A percentile compares a stretch with the other conserved stretches of the same genome.
These are phyloP conservation scores for Cygnus buccinator DNA, from an alignment of 2,113 vertebrate genomes.

Conservation along the genomic window DNA sequence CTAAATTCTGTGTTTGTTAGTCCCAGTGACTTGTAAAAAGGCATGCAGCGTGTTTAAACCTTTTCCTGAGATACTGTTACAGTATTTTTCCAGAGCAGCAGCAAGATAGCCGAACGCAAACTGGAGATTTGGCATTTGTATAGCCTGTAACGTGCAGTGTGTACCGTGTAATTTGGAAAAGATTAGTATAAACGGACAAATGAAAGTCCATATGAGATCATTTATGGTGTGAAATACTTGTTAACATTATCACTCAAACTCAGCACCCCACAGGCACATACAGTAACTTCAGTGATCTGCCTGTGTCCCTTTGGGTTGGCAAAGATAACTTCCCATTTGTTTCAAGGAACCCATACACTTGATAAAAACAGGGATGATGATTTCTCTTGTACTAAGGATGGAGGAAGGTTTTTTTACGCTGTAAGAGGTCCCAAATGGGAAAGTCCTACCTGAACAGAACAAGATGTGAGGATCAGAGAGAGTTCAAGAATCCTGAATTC, in stretches of 20 bases:
- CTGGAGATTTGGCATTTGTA: not conserved
- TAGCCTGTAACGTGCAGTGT: not conserved
- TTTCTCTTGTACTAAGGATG: not conserved
- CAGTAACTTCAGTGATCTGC: not conserved
- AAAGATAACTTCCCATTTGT: not conserved
- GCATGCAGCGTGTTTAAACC: not conserved
- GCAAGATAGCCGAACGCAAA: constrained; percentile 43
- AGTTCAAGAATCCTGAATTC: not conserved
- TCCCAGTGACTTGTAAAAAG: not conserved
- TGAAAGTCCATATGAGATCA: constrained; percentile 38
- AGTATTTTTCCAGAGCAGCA: constrained; percentile 47
- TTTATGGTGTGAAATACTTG: constrained; percentile 45
- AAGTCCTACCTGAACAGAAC: not conserved
- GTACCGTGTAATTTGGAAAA: constrained; percentile 60
- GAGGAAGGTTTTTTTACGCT: not conserved
- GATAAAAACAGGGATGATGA: not conserved
- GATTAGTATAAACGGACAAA: constrained; percentile 21
- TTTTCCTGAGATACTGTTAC: not conserved
- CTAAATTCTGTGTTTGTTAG: not conserved
- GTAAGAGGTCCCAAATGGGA: not conserved
- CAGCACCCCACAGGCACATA: not conserved
- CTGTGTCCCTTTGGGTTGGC: not conserved
- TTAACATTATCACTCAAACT: constrained; percentile 45
- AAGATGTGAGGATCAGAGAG: not conserved
- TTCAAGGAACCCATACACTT: constrained; percentile 6